Evolutionary conservation across 37 sponge, comb jelly and placozoan species (phyloP), one percentile per base, ranked within the genome.

Genomic region (Crambe crambe): DNA sequence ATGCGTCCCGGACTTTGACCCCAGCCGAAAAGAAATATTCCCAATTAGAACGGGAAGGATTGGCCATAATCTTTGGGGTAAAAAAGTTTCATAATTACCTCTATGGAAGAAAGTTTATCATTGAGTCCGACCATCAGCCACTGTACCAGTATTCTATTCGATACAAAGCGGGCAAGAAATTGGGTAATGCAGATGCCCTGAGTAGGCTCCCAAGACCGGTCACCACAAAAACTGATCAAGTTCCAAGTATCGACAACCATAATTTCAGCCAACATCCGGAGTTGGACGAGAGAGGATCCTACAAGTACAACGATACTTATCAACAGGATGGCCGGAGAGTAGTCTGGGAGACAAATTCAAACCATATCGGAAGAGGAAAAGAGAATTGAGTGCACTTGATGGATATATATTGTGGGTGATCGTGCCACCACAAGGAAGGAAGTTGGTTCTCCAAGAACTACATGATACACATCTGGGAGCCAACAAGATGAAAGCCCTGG

Each of bases 51-150:
- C 25, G 31, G 39, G 69, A 68, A 36, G 39, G 47, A 9, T n/a
- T 40, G 27, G 51, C 51, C 3, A 44, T 41, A 15, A 26, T 72
- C 17, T 72, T 43, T 72, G 72, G 25, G 5, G 72, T 72, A 3
- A 72, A 72, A 26, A 72, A 72, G 30, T 72, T 68, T 36, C 69
- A 68, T 36, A 9, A 42, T n/a, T 72, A 72, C 72, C n/a, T 72
- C 29, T 42, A 43, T 20, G 72, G 72, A 3, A 43, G 72, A 72
- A 44, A 6, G 6, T 72, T 72, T 26, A 42, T 42, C 41, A 72
- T 72, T 39, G 18, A 72, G 26, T 72, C 72, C 5, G 51, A 72
- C 21, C 72, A 72, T 42, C 72, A 72, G 51, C 72, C 51, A 15
- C 51, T 42, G 9, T 72, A 72, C 51, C 43, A 72, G 47, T 72